These are phyloP conservation scores for Stenopsyche tienmushanensis DNA, from an alignment of 1,140 invertebrate genomes.

Conservation along the genomic window DNA sequence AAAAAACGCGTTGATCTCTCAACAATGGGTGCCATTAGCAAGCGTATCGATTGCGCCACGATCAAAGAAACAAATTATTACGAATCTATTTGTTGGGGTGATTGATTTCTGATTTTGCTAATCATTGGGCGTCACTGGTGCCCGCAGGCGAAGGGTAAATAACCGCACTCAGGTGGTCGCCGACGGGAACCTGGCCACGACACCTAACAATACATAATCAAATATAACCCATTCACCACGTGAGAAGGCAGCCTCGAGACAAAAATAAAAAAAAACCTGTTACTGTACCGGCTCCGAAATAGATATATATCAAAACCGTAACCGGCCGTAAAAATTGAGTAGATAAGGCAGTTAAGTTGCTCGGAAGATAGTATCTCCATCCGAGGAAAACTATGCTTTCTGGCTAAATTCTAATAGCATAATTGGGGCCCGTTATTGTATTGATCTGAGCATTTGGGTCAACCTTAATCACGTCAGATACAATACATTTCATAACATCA, in stretches of 20 bases:
- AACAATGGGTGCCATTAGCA: no score
- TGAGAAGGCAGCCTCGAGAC: constrained; percentile 6
- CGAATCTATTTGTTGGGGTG: background rate
- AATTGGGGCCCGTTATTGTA: no score
- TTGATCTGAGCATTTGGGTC: no score
- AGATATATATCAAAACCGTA: background rate
- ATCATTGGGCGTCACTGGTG: background rate
- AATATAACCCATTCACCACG: constrained; percentile 24
- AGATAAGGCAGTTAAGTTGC: background rate
- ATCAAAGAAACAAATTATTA: background rate
- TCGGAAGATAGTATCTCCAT: no score
- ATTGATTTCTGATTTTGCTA: background rate
- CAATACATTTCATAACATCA: background rate
- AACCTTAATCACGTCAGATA: no score
- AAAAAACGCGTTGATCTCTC: no score
- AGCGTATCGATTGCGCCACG: constrained; percentile 2
- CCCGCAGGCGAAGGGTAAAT: no score
- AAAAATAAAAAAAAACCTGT: constrained; percentile 6
- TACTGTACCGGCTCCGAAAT: background rate
- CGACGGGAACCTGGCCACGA: background rate
- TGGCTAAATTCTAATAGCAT: no score
- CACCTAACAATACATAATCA: constrained; percentile 12
- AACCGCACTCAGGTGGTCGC: constrained; percentile 21
- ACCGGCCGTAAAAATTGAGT: background rate
- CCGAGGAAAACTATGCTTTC: no score